These are phyloP conservation scores for Muraenolepis orangiensis DNA, from an alignment of 2,797 vertebrate species.

Conservation along the genomic window DNA sequence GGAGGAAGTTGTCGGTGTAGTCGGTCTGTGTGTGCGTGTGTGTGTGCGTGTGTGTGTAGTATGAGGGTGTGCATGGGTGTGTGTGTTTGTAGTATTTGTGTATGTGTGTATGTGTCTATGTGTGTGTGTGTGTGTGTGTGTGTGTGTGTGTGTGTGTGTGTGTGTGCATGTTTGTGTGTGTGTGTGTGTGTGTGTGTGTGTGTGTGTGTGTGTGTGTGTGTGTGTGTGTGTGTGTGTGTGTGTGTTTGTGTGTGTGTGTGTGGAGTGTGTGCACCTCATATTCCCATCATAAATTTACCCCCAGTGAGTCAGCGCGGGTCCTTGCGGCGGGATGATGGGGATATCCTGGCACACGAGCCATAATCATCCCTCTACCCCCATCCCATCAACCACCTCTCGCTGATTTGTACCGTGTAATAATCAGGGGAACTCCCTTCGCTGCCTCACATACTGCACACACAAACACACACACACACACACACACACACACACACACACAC, in stretches of 20 bases:
- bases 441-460: no score
- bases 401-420: constrained; percentile 70
- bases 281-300: constrained; percentile 58
- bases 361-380: constrained; percentile 72
- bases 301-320: constrained; percentile 68
- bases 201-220: neutral
- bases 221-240: constrained; percentile 5
- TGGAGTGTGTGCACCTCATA: constrained; percentile 30
- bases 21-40: neutral
- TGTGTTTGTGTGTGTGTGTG: neutral
- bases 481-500: no score
- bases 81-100: neutral
- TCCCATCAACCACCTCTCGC: constrained; percentile 66
- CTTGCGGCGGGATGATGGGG: constrained; percentile 66
- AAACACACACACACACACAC: no score
- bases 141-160: neutral
- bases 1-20: no score
- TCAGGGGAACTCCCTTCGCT: constrained; percentile 60
- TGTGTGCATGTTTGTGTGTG: neutral
- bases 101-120: neutral
- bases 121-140: neutral
- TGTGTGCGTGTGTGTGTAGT: neutral
- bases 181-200: constrained; percentile 4
- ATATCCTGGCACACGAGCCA: constrained; percentile 61
- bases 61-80: no score